Percentiles rank a stretch among this genome's conserved stretches.
phyloP scores from a whole-genome alignment of 2,113 vertebrate species.

The Mirza zaza region DNA sequence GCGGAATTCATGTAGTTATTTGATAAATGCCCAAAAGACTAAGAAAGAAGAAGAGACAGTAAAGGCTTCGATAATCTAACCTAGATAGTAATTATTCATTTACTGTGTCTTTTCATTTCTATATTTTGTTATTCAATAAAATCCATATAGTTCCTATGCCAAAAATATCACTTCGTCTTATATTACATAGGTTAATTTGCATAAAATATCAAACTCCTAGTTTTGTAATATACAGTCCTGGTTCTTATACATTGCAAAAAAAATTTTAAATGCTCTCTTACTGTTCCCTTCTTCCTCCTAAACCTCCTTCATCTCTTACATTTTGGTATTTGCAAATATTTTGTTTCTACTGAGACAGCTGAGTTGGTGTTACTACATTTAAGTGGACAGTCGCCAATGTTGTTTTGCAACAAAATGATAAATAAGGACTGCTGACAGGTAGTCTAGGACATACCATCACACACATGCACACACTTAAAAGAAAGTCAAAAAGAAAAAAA shows the following conservation, averaged over 20 bases:
- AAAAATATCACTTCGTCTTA: neutral
- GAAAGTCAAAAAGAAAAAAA: neutral
- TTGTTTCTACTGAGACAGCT: neutral
- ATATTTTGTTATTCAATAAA: neutral
- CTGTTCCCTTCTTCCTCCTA: neutral
- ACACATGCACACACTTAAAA: neutral
- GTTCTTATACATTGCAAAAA: neutral
- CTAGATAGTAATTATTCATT: neutral
- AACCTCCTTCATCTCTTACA: neutral
- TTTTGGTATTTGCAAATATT: neutral
- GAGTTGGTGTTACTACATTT: neutral
- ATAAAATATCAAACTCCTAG: neutral
- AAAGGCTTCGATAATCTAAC: neutral
- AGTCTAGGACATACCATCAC: neutral
- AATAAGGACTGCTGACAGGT: neutral
- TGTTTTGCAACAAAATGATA: neutral
- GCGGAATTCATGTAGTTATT: neutral
- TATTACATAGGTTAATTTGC: neutral
- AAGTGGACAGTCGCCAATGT: neutral
- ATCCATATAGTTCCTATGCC: neutral
- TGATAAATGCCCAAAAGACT: neutral
- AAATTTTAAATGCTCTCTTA: neutral
- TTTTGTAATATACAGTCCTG: neutral
- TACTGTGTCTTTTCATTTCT: neutral
- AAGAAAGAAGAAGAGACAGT: neutral